Evolutionary conservation across 1,140 invertebrate genomes (phyloP).

Genomic region (Cydia amplana): DNA sequence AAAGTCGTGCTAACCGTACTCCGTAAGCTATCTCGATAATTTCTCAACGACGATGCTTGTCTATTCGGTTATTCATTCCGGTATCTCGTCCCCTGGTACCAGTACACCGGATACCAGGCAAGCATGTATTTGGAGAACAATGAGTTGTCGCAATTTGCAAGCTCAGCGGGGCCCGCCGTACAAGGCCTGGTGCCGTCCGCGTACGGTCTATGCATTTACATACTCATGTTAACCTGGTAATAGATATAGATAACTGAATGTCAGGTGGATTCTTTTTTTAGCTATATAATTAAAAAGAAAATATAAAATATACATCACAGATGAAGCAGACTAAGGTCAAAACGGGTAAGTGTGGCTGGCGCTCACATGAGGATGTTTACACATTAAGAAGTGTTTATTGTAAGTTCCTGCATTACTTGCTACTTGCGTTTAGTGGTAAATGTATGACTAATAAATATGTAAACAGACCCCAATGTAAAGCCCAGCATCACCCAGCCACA

Average conservation of each 20-base stretch:
- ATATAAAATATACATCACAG: too few relatives aligned
- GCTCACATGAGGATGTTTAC: too few relatives aligned
- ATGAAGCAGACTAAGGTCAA: too few relatives aligned
- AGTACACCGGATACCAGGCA: slow-evolving; percentile 40
- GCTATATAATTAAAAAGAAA: too few relatives aligned
- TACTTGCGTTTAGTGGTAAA: too few relatives aligned
- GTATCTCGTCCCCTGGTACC: slow-evolving; percentile 45
- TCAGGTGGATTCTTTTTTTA: not conserved
- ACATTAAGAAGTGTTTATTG: too few relatives aligned
- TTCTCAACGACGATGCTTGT: slow-evolving; percentile 25
- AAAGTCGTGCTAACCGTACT: not conserved
- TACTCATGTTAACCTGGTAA: slow-evolving; percentile 31
- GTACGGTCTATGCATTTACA: slow-evolving; percentile 28
- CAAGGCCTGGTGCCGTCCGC: slow-evolving; percentile 38
- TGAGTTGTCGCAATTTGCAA: slow-evolving; percentile 68
- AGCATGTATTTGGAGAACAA: slow-evolving; percentile 52
- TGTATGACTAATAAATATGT: too few relatives aligned
- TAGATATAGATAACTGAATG: slow-evolving; percentile 29
- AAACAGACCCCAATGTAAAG: too few relatives aligned
- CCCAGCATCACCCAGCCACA: too few relatives aligned
- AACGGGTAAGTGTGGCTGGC: too few relatives aligned
- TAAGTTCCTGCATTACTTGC: too few relatives aligned
- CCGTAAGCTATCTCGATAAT: slow-evolving; percentile 27
- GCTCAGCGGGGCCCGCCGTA: slow-evolving; percentile 55
- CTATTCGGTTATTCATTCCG: slow-evolving; percentile 35